phyloP scores from a whole-genome alignment of 2,888 invertebrate genomes.

The Watsonalla cultraria region DNA sequence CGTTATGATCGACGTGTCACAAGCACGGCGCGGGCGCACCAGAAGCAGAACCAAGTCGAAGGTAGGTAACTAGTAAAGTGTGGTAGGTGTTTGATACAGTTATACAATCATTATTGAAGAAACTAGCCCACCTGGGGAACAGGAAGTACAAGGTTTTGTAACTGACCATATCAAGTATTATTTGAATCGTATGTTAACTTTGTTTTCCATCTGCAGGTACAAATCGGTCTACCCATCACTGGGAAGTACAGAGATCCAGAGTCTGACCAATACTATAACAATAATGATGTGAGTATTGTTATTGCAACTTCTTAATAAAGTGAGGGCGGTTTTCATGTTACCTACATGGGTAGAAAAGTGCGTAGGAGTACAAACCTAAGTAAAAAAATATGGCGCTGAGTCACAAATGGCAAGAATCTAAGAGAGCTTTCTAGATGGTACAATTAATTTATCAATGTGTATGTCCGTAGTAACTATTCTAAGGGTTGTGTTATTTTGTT shows the following conservation, averaged over 20 bases:
- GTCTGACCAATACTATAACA: slow-evolving; percentile 94
- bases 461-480: neutral
- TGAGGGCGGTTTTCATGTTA: neutral
- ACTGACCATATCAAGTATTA: neutral
- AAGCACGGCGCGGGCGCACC: slow-evolving; percentile 83
- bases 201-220: slow-evolving; percentile 73
- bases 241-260: slow-evolving; percentile 94
- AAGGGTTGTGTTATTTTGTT: slow-evolving; percentile 5
- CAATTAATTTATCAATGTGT: neutral
- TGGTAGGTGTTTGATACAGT: too few species aligned
- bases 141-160: too few species aligned
- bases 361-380: neutral
- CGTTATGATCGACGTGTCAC: slow-evolving; percentile 41
- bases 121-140: too few species aligned
- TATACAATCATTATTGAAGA: too few species aligned
- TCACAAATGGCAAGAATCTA: too few species aligned
- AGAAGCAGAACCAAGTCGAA: slow-evolving; percentile 87
- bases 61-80: slow-evolving; percentile 48
- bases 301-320: neutral
- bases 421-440: too few species aligned
- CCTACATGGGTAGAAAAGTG: too few species aligned
- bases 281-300: slow-evolving; percentile 86
- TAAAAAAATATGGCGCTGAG: neutral
- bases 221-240: slow-evolving; percentile 92
- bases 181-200: neutral